These are phyloP conservation scores for Hylaea fasciaria DNA, from an alignment of 2,888 invertebrate species.

Conservation along the genomic window DNA sequence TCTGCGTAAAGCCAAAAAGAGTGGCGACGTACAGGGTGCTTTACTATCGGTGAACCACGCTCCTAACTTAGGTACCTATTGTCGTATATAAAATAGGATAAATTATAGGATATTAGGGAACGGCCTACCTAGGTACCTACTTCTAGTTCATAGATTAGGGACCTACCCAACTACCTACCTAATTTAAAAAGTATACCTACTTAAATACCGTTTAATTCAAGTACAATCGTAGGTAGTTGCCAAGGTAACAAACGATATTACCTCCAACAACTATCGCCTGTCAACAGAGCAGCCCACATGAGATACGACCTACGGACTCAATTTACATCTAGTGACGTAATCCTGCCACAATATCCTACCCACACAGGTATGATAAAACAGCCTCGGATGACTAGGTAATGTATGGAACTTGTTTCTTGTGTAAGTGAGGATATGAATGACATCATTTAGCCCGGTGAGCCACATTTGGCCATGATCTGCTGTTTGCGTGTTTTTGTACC, in stretches of 20 bases:
- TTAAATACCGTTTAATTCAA: not conserved
- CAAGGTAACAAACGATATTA: conserved; percentile 25
- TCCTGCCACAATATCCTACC: conserved; percentile 13
- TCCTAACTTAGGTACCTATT: too few relatives aligned
- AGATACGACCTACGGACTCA: conserved; percentile 30
- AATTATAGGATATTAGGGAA: too few relatives aligned
- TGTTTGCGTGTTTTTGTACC: conserved; percentile 33
- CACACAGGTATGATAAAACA: conserved; percentile 22
- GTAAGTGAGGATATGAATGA: conserved; percentile 48
- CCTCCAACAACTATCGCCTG: conserved; percentile 9
- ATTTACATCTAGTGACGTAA: conserved; percentile 46
- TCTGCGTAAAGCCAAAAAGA: too few relatives aligned
- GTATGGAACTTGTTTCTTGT: conserved; percentile 18
- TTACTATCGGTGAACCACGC: too few relatives aligned
- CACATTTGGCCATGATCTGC: conserved; percentile 48
- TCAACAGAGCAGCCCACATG: conserved; percentile 37
- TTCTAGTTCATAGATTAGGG: too few relatives aligned
- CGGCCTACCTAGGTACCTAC: too few relatives aligned
- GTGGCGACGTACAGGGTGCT: too few relatives aligned
- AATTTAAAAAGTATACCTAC: too few relatives aligned
- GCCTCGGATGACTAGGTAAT: conserved; percentile 10
- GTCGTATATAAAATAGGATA: too few relatives aligned
- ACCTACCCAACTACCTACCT: too few relatives aligned
- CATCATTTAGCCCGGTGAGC: conserved; percentile 47
- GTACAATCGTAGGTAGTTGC: conserved; percentile 4